Base-by-base conservation (phyloP, 2,113 vertebrate genomes). In the Nothoprocta perdicaria region DNA sequence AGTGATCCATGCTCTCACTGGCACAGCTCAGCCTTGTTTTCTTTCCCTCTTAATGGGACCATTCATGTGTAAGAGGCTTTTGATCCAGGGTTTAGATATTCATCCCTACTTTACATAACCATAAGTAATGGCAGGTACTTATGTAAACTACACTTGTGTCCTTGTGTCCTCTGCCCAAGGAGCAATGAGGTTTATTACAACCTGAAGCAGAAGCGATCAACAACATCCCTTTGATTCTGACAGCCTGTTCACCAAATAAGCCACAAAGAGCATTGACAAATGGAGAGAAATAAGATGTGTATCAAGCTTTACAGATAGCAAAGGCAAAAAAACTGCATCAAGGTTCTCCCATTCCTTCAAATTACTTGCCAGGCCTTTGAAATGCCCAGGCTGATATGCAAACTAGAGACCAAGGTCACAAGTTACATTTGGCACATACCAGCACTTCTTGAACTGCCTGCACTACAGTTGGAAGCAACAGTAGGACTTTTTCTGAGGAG, bases 61-160 rank as follows among this genome's bases (percentile, higher is more conserved):
- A 97, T 96, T 97, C 96, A 97, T 96, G 97, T 94, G 94, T 92
- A 96, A 95, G 88, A 96, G 90, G 94, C 95, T 97, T 97, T 97
- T 97, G 97, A 97, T 97, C 95, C 78, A 2, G 14, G 94, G 68
- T 94, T 96, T 95, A 97, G 97, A 95, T 96, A 97, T 71, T 95
- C 92, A 85, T 63, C 81, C 94, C 61, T 88, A 29, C 91, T 97
- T 97, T 96, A 96, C 92, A 95, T 96, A 96, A 96, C 94, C 77
- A 90, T 93, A 95, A 94, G 93, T 83, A 92, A 41, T 86, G 81
- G 53, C 38, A 86, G 79, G 69, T 95, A 75, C 94, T 96, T 97
- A 90, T 85, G 73, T 83, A 97, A 97, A 96, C 96, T 82, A 58
- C 77, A 77, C 11, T 73, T 40, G 29, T 58, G 81, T 90, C 90